phyloP scores from a whole-genome alignment of 2,888 invertebrate species.

The Galerucella nymphaeae region DNA sequence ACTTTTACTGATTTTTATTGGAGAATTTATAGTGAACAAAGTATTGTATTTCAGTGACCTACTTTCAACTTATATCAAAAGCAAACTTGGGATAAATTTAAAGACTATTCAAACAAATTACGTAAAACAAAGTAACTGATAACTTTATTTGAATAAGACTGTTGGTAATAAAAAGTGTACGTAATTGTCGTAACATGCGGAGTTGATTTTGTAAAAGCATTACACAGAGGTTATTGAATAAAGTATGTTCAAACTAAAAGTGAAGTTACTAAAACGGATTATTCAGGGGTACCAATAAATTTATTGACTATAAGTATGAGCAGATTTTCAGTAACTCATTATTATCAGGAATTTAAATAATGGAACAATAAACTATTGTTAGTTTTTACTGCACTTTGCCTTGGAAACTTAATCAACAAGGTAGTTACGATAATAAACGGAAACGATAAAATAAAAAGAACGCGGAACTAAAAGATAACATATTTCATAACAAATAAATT shows the following conservation, averaged over 20 bases:
- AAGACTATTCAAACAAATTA: neutral
- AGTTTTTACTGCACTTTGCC: neutral
- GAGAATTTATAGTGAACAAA: neutral
- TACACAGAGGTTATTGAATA: too few species aligned
- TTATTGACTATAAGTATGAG: too few species aligned
- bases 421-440: neutral
- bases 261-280: too few species aligned
- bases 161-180: neutral
- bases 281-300: too few species aligned
- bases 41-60: neutral
- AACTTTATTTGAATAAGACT: neutral
- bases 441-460: neutral
- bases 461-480: neutral
- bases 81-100: neutral
- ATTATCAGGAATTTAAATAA: too few species aligned
- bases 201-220: too few species aligned
- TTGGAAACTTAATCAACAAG: neutral
- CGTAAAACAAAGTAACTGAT: neutral
- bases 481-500: neutral
- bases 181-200: neutral
- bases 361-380: too few species aligned
- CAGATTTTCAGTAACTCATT: too few species aligned
- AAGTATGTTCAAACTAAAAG: too few species aligned
- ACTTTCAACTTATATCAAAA: neutral
- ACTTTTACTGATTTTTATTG: too few species aligned